phyloP scores from a whole-genome alignment of 2,113 vertebrate genomes.

The Mastomys natalensis region DNA sequence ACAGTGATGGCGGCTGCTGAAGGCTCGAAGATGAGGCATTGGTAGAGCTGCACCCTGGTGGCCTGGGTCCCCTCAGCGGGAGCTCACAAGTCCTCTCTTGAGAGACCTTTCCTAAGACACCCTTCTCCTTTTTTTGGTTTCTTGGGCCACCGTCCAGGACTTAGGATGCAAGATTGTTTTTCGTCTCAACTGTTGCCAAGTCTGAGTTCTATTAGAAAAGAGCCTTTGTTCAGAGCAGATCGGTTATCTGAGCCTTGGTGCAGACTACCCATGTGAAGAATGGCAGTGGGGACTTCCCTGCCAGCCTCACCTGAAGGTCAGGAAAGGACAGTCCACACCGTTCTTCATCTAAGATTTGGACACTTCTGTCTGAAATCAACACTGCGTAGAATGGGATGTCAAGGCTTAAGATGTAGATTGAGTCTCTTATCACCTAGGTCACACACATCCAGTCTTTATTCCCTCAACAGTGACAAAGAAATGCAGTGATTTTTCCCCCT shows the following conservation, averaged over 20 bases:
- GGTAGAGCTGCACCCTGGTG: fast-evolving
- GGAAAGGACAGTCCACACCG: not conserved
- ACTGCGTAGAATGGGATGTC: not conserved
- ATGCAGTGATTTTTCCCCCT: too few species aligned
- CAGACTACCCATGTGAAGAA: too few species aligned
- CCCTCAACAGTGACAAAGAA: not conserved
- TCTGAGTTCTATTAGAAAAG: not conserved
- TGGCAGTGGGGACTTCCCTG: not conserved
- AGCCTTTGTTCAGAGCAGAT: conserved; percentile 4
- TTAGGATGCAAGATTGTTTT: not conserved
- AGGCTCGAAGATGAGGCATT: not conserved
- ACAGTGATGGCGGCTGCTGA: not conserved
- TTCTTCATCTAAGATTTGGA: not conserved
- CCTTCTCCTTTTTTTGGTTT: not conserved
- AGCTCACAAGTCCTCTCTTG: not conserved
- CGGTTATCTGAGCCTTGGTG: not conserved
- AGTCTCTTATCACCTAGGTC: not conserved
- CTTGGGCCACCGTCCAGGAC: not conserved
- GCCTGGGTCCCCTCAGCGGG: not conserved
- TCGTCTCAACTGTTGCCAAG: not conserved
- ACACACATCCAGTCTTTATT: not conserved
- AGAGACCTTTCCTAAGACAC: not conserved
- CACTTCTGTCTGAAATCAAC: not conserved
- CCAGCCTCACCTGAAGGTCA: not conserved
- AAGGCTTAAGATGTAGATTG: not conserved